These are phyloP conservation scores for Pachyrhynchus sulphureomaculatus DNA, from an alignment of 1,140 invertebrate species.

Conservation along the genomic window DNA sequence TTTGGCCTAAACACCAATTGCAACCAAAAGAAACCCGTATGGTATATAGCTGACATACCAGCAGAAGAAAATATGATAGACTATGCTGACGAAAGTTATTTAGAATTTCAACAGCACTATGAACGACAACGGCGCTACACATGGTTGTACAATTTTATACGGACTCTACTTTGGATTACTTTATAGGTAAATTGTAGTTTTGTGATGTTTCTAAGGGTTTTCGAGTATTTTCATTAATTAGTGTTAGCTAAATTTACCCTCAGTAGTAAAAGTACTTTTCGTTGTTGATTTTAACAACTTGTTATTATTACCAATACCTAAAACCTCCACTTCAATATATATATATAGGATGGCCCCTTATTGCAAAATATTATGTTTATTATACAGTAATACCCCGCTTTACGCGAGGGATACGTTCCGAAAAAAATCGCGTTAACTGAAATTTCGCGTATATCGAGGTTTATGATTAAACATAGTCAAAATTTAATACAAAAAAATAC, in stretches of 20 bases:
- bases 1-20: conserved; percentile 59
- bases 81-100: conserved; percentile 1
- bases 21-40: conserved; percentile 54
- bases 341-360: no score
- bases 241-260: background rate
- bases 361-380: no score
- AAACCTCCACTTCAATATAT: no score
- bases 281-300: no score
- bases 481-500: no score
- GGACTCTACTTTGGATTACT: conserved; percentile 40
- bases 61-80: background rate
- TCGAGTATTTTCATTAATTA: background rate
- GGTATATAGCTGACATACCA: conserved; percentile 54
- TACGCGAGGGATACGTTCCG: no score
- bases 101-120: conserved; percentile 11
- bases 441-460: no score
- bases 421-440: no score
- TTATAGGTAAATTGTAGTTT: conserved; percentile 6
- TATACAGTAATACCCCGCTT: no score
- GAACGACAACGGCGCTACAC: conserved; percentile 22
- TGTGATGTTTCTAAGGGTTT: background rate
- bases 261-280: no score
- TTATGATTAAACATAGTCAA: no score
- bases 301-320: no score
- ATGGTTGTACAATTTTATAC: conserved; percentile 34